Base-by-base conservation (phyloP, 2,113 vertebrate species). In the Atherinomorus stipes region DNA sequence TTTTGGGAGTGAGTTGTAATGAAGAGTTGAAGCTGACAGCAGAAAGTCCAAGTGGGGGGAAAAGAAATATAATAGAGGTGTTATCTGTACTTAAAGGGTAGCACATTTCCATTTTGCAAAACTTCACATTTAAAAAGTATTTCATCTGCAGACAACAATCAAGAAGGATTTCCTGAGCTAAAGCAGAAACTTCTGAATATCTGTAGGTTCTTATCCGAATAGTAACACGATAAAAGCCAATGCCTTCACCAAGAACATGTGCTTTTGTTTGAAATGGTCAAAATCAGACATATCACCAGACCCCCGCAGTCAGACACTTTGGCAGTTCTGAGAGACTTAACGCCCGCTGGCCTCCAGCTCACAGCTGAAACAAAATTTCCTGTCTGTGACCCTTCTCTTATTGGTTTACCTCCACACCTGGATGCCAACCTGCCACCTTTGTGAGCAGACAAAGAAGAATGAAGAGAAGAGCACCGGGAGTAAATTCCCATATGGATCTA, bases 371-470 rank as follows among this genome's bases (percentile, higher is more conserved):
- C 59, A 69, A 69, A 73, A 70, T 34, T n/a, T 66, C 54, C 50
- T 51, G 44, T 61, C 44, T 2, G 1, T 45, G 70, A 19, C 50
- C 42, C 15, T 49, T 38, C 7, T 12, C n/a, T 76, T 45, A 60
- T n/a, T 71, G 53, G 28, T 72, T 68, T 53, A 63, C 47, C 63
- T 59, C 21, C 57, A 51, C 62, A 68, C 53, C 60, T 79, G 49
- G 16, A 54, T 21, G 47, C 57, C 57, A 34, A 67, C 40, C 50
- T 71, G 65, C 57, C 53, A 56, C 50, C 38, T 73, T 58, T 21
- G 19, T 64, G 37, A 61, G 11, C 37, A 25, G n/a, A 19, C n/a
- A 71, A 63, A 34, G 74, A 70, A 56, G 16, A 25, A 69, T 42
- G 57, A 50, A 21, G 21, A 58, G 38, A 60, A 0, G 11, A 37